Percentiles rank a stretch among this genome's conserved stretches.
These are phyloP conservation scores for Epinephelus lanceolatus DNA, from an alignment of 2,113 vertebrate species.

Conservation along the genomic window DNA sequence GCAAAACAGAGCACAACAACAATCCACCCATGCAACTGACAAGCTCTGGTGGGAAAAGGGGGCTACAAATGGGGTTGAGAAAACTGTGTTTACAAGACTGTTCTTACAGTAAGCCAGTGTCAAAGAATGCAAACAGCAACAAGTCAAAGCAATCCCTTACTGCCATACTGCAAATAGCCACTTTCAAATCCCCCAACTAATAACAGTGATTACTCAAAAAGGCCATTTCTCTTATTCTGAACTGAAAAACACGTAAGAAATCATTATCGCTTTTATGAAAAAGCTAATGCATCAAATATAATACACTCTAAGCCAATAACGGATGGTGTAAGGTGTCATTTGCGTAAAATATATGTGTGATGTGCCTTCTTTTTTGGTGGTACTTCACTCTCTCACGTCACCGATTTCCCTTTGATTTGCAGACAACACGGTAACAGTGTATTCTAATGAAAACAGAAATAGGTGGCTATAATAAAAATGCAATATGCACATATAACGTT, in stretches of 20 bases:
- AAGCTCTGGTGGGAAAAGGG: not conserved
- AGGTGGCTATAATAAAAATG: fast-evolving
- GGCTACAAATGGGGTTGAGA: not conserved
- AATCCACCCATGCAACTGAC: not conserved
- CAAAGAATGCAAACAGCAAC: not conserved
- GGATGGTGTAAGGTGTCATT: not conserved
- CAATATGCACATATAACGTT: not conserved
- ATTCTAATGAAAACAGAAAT: not conserved
- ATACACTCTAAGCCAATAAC: not conserved
- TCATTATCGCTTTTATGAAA: not conserved
- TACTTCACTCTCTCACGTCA: not conserved
- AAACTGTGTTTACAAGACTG: not conserved
- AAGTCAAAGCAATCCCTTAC: not conserved
- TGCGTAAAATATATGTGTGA: not conserved
- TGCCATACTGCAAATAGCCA: not conserved
- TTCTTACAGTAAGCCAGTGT: not conserved
- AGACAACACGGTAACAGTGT: not conserved
- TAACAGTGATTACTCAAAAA: not conserved
- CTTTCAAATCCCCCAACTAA: not conserved
- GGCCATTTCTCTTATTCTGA: not conserved
- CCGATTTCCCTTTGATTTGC: not conserved
- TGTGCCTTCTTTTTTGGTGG: not conserved
- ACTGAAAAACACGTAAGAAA: not conserved
- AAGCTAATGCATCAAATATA: not conserved
- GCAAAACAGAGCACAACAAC: slow-evolving; percentile 12